Evolutionary conservation across 2,113 vertebrate species (phyloP), one percentile per base, ranked within the genome.

Genomic region (Gobiocypris rarus): DNA sequence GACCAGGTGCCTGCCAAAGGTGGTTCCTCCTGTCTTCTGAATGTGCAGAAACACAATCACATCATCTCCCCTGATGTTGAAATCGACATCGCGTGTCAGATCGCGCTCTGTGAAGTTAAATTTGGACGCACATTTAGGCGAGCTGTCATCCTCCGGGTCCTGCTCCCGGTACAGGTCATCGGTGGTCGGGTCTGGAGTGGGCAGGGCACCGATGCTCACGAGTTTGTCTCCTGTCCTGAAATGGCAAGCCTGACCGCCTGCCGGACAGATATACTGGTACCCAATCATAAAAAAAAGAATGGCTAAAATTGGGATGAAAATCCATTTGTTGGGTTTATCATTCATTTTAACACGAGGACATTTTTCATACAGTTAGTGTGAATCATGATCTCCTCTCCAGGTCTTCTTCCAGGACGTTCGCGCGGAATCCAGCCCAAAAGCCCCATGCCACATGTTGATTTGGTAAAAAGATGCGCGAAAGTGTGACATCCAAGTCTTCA

Each of bases 1-100:
- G 86, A 99, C 98, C 92, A 99, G 90, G 90, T 99, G 98, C 73
- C 98, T 91, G 59, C 98, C 98, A 92, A 99, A 99, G 34, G 98
- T 99, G 86, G 98, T 99, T 54, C 98, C 97, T 1, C 97, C 98
- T 5, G 98, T 99, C 92, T 99, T 99, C 93, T 99, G 98, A 91
- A 99, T 99, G 94, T 99, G 98, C 77, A 99, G 89, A 86, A 99
- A 99, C 56, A 98, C 98, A 24, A 99, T 97, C 94, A 98, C 96
- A 91, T 98, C 97, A 90, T 96, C 95, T 78, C 95, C 97, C 76
- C 95, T 95, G 87, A 99, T 97, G 91, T 98, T 95, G 93, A 99
- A 98, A 86, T 95, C 95, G 93, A 95, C 96, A 85, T 95, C 95
- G 80, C 96, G 94, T 86, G 95, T 94, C 43, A 98, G 94, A 91